Conservation (phyloP, 1,140 invertebrate species). For the Heliothis virescens region DNA sequence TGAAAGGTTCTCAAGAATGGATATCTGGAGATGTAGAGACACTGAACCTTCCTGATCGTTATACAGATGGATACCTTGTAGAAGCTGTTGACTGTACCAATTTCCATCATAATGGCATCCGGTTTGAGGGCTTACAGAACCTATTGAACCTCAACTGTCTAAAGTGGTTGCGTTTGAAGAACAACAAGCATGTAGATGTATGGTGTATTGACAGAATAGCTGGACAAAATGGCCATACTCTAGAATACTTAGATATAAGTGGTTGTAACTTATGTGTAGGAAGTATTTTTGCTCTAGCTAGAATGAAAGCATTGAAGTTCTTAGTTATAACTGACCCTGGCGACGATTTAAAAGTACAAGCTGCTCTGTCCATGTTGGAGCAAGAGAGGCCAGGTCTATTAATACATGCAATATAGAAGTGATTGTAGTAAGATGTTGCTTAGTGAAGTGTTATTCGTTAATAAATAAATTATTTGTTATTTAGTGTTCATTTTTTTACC, state of each 20-base stretch:
- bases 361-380: constrained; percentile 77
- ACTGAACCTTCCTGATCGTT: constrained; percentile 72
- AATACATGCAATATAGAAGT: constrained; percentile 64
- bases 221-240: constrained; percentile 68
- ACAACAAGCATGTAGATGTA: constrained; percentile 80
- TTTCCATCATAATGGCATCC: constrained; percentile 76
- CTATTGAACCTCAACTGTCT: constrained; percentile 71
- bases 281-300: constrained; percentile 72
- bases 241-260: constrained; percentile 81
- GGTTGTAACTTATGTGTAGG: constrained; percentile 75
- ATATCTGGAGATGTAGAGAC: constrained; percentile 65
- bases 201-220: constrained; percentile 82
- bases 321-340: constrained; percentile 76
- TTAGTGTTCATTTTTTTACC: too few relatives aligned
- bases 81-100: constrained; percentile 81
- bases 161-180: constrained; percentile 80
- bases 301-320: constrained; percentile 74
- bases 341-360: constrained; percentile 73
- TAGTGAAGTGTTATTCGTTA: constrained; percentile 12
- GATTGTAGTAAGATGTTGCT: neutral
- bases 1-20: constrained; percentile 73
- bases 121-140: constrained; percentile 82
- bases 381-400: constrained; percentile 74
- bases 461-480: constrained; percentile 26
- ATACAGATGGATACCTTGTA: constrained; percentile 72